phyloP scores from a whole-genome alignment of 1,140 invertebrate genomes.

The Philaenus spumarius region DNA sequence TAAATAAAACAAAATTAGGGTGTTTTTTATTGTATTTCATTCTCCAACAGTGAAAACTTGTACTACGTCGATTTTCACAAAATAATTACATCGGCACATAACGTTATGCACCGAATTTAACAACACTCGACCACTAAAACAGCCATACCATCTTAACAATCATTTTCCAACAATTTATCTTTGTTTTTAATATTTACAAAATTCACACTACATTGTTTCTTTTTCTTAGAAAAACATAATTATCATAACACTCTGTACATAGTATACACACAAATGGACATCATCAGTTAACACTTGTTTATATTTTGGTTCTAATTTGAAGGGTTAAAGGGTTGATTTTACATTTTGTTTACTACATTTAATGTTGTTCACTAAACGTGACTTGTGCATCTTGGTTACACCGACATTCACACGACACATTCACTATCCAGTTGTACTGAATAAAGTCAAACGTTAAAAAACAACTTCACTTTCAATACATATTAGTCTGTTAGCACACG shows the following conservation, averaged over 20 bases:
- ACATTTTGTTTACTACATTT: neutral
- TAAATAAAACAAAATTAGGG: too few species aligned
- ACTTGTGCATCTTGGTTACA: neutral
- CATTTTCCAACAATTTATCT: neutral
- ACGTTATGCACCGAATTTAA: constrained; percentile 5
- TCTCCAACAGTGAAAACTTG: constrained; percentile 15
- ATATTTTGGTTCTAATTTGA: constrained; percentile 4
- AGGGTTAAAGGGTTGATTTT: neutral
- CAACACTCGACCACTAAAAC: constrained; percentile 1
- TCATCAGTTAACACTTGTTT: constrained; percentile 13
- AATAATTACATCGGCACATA: neutral
- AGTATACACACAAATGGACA: constrained; percentile 21
- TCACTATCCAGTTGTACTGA: too few species aligned
- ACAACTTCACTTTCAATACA: too few species aligned
- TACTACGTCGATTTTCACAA: constrained; percentile 3
- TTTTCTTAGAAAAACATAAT: constrained; percentile 14
- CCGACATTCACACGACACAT: neutral
- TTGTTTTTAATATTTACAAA: constrained; percentile 9
- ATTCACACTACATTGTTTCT: constrained; percentile 2
- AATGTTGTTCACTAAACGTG: neutral
- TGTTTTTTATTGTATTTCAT: too few species aligned
- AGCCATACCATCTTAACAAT: constrained; percentile 3
- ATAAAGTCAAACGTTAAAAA: too few species aligned
- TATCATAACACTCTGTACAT: constrained; percentile 20
- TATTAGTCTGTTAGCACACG: neutral